These are phyloP conservation scores for Halictus rubicundus DNA, from an alignment of 1,140 invertebrate species.

Conservation along the genomic window DNA sequence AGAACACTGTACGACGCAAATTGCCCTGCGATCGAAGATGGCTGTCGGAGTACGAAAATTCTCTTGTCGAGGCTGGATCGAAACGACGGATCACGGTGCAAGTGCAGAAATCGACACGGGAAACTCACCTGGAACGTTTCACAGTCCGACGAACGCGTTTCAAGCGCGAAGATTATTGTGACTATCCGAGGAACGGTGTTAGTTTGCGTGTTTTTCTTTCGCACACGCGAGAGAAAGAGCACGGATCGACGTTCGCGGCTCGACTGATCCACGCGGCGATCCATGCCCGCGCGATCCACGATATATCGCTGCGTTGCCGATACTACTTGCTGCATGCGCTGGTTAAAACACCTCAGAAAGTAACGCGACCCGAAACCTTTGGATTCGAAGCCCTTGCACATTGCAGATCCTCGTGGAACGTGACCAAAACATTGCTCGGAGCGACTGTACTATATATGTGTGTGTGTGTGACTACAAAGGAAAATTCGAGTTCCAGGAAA, in stretches of 20 bases:
- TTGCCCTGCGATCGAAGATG: too few species aligned
- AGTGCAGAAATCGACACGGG: neutral
- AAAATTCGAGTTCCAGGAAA: too few species aligned
- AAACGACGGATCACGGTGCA: neutral
- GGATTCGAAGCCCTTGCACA: too few species aligned
- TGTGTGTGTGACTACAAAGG: too few species aligned
- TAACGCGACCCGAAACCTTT: too few species aligned
- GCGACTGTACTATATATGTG: too few species aligned
- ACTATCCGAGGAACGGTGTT: neutral
- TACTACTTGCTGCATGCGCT: conserved; percentile 10
- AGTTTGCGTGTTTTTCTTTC: neutral
- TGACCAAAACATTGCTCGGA: too few species aligned
- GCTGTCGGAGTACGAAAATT: too few species aligned
- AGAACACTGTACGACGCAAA: too few species aligned
- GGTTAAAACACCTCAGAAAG: too few species aligned
- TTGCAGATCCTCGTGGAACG: too few species aligned
- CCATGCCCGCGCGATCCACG: neutral
- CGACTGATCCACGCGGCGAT: conserved; percentile 29
- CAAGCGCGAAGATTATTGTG: neutral
- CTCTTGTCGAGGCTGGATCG: too few species aligned
- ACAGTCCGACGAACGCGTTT: neutral
- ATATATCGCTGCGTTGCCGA: conserved; percentile 47
- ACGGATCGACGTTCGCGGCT: conserved; percentile 28
- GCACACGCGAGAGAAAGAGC: neutral
- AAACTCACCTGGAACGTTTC: conserved; percentile 8